Evolutionary conservation across 1,140 invertebrate genomes (phyloP).

Genomic region (Oscheius sp.): DNA sequence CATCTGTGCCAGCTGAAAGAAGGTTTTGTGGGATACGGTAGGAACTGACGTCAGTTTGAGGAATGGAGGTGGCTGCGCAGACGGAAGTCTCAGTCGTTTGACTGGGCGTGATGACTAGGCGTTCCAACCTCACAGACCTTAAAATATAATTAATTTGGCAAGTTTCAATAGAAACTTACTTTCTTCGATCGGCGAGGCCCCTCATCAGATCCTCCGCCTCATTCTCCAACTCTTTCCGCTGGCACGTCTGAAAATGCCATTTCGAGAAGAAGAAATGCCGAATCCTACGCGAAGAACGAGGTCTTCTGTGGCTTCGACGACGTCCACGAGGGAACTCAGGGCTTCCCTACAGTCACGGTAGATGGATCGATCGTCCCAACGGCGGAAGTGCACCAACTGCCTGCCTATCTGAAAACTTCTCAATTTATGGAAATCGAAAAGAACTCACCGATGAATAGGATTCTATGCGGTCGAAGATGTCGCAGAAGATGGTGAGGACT

Average conservation of each 20-base stretch:
- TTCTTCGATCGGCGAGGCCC: too few relatives aligned
- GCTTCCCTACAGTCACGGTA: background rate
- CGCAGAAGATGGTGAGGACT: slow-evolving; percentile 25
- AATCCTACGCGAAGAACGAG: background rate
- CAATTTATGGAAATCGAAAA: background rate
- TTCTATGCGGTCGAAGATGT: slow-evolving; percentile 34
- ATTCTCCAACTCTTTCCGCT: too few relatives aligned
- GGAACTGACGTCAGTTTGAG: background rate
- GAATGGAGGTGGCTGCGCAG: background rate
- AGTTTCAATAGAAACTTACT: too few relatives aligned
- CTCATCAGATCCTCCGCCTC: too few relatives aligned
- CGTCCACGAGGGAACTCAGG: background rate
- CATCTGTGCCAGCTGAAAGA: background rate
- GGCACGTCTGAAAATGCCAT: too few relatives aligned
- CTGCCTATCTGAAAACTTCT: background rate
- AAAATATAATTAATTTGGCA: too few relatives aligned
- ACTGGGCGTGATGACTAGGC: background rate
- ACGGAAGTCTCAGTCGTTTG: too few relatives aligned
- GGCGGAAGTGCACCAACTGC: background rate
- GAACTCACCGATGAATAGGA: slow-evolving; percentile 14
- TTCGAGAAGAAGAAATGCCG: too few relatives aligned
- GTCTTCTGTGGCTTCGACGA: background rate
- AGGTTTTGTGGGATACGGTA: background rate
- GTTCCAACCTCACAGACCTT: background rate
- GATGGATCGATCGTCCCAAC: background rate